These are phyloP conservation scores for Eulemur rubriventer DNA, from an alignment of 2,797 vertebrate species.

Conservation along the genomic window DNA sequence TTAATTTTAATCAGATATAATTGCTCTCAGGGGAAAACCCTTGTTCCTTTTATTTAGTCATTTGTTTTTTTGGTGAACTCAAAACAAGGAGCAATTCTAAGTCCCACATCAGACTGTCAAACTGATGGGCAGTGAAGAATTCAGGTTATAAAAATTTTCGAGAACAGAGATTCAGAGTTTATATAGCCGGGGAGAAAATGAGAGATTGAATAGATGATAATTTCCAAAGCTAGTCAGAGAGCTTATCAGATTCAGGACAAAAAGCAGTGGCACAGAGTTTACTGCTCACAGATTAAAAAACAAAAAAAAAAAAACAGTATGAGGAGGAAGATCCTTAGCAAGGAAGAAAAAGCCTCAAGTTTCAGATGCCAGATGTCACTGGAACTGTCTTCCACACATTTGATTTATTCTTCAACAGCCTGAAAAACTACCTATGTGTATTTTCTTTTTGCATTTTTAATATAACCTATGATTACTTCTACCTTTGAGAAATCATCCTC, in stretches of 20 bases:
- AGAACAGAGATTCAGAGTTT: neutral
- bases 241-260: neutral
- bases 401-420: neutral
- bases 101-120: neutral
- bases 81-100: conserved; percentile 1
- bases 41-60: neutral
- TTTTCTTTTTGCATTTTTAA: neutral
- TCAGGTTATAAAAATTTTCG: neutral
- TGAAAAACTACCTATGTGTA: neutral
- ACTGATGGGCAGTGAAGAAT: neutral
- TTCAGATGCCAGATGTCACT: neutral
- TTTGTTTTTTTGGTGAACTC: neutral
- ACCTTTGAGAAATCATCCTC: neutral
- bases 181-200: neutral
- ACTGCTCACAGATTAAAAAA: neutral
- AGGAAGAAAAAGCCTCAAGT: neutral
- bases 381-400: neutral
- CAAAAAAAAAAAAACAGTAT: neutral
- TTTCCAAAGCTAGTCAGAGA: neutral
- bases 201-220: neutral
- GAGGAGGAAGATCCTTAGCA: neutral
- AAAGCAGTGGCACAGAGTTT: neutral
- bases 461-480: neutral
- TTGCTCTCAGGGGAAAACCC: neutral
- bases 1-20: neutral